A percentile compares a stretch with the other conserved stretches of the same genome.
Evolutionary conservation across 1,140 invertebrate genomes (phyloP).

Genomic region (Apis laboriosa): DNA sequence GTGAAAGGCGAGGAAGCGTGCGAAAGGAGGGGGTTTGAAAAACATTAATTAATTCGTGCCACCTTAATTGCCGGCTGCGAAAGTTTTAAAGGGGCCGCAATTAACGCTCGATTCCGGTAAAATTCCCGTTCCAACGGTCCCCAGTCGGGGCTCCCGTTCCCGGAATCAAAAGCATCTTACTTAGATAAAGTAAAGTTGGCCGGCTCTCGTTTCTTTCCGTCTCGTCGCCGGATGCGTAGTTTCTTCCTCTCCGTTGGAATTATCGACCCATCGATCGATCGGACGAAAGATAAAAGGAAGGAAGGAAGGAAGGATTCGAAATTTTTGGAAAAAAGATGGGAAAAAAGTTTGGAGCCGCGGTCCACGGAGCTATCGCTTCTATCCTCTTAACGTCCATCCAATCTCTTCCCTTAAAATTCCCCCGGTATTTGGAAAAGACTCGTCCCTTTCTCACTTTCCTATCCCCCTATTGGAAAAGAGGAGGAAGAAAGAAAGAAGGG

Average conservation of each 20-base stretch:
- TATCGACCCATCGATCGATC: background rate
- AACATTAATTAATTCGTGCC: constrained; percentile 63
- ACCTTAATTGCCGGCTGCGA: constrained; percentile 51
- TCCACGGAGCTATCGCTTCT: constrained; percentile 23
- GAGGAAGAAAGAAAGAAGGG: too few relatives aligned
- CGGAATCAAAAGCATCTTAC: constrained; percentile 37
- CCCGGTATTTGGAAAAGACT: constrained; percentile 6
- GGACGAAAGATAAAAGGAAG: background rate
- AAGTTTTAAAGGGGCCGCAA: constrained; percentile 60
- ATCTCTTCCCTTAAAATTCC: constrained; percentile 27
- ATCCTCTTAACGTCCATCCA: constrained; percentile 47
- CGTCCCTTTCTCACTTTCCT: background rate
- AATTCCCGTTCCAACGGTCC: constrained; percentile 42
- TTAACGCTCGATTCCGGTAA: constrained; percentile 57
- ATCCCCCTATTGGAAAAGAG: too few relatives aligned
- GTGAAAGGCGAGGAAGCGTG: too few relatives aligned
- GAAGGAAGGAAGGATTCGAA: background rate
- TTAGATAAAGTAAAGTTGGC: constrained; percentile 15
- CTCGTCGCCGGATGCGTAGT: background rate
- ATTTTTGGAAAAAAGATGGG: background rate
- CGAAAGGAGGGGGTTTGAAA: background rate
- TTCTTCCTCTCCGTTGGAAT: too few relatives aligned
- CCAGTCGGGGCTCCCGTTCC: background rate
- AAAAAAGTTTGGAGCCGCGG: constrained; percentile 2
- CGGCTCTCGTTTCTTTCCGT: background rate